Evolutionary conservation across 2,113 vertebrate genomes (phyloP), one percentile per base, ranked within the genome.

Genomic region (Anarhynchus alexandrinus): DNA sequence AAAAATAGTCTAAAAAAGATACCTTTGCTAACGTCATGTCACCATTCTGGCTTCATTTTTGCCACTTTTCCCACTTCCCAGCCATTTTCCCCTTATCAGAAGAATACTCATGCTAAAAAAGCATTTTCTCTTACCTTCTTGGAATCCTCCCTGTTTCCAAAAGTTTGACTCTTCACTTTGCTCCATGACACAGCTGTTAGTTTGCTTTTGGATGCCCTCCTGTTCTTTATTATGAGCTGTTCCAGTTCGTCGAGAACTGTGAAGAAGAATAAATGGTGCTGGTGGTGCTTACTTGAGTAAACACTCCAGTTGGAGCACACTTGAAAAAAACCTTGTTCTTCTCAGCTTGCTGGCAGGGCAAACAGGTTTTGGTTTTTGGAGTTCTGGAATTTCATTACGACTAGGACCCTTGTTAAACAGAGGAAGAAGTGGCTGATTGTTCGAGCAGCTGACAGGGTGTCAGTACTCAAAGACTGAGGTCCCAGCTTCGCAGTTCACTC

Each of bases 261-360:
- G 88, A 91, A 86, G 88, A 67, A 57, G 83, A 61, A n/a, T 27
- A 42, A 82, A 89, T 70, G 86, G 54, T 95, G 87, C 86, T 82
- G 86, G 34, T 76, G 84, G 5, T 85, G 81, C 81, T 94, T n/a
- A 22, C 77, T 87, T 87, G 84, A 89, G 73, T 52, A 87, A 97
- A 93, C 84, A 89, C 93, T 96, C 70, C 77, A 92, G 69, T 71
- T 67, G 64, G 55, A 96, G 93, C 88, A 69, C 93, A 69, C 81
- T 89, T 87, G 83, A 74, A 82, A 58, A 82, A 62, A 61, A 27
- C 26, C 18, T 16, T 65, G 32, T 79, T 94, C 49, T 42, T 76
- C 73, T 84, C 55, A 86, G 64, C 72, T 76, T 84, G 49, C 52
- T 86, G 86, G 51, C 77, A 34, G 49, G 73, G 83, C 74, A 73